Conservation (phyloP, 2,888 invertebrate genomes). For the Diarsia mendica region DNA sequence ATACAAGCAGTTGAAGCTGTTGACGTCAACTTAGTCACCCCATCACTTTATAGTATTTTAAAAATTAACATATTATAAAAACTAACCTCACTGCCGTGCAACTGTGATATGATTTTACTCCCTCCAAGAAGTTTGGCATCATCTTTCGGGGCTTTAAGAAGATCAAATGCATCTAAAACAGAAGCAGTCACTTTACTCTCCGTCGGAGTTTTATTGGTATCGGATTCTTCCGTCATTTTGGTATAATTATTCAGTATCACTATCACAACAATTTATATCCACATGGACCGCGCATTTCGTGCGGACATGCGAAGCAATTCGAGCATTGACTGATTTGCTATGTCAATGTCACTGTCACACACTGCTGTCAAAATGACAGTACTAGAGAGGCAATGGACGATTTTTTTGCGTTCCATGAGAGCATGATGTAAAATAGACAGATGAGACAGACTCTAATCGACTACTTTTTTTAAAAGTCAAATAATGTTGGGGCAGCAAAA, state of each 20-base stretch:
- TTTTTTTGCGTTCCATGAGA: rapidly evolving
- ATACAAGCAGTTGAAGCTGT: background rate
- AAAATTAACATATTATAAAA: slow-evolving; percentile 20
- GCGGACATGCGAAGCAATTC: background rate
- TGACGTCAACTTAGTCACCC: background rate
- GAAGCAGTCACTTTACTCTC: slow-evolving; percentile 78
- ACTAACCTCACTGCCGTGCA: slow-evolving; percentile 83
- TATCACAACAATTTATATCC: slow-evolving; percentile 65
- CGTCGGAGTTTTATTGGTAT: slow-evolving; percentile 66
- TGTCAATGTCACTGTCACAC: slow-evolving; percentile 12
- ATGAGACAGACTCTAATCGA: too few relatives aligned
- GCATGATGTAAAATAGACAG: background rate
- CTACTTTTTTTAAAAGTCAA: too few relatives aligned
- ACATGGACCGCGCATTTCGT: slow-evolving; percentile 68
- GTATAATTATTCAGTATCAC: slow-evolving; percentile 15
- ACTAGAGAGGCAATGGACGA: too few relatives aligned
- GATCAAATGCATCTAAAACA: slow-evolving; percentile 85
- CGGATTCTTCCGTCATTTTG: slow-evolving; percentile 81
- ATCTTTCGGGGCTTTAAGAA: slow-evolving; percentile 81
- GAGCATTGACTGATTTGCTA: background rate
- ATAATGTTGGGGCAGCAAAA: too few relatives aligned
- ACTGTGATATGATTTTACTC: slow-evolving; percentile 83
- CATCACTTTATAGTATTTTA: background rate
- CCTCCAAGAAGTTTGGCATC: slow-evolving; percentile 83
- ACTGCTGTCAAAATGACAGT: background rate